A percentile compares a stretch with the other conserved stretches of the same genome.
These are phyloP conservation scores for Acrossocheilus wenchowensis DNA, from an alignment of 2,797 vertebrate species.

Conservation along the genomic window DNA sequence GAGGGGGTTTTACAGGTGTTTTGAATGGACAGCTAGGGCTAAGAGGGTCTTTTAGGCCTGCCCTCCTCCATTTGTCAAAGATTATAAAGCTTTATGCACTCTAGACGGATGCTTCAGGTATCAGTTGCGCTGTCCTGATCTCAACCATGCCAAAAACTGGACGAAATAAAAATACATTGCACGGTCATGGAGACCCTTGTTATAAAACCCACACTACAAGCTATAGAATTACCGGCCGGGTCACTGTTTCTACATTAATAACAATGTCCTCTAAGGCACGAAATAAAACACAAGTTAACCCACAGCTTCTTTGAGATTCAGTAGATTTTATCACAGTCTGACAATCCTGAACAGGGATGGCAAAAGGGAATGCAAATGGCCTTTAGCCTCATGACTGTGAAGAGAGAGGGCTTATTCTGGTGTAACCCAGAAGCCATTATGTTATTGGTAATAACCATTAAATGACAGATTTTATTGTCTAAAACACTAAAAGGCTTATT, in stretches of 20 bases:
- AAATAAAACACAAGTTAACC: not conserved
- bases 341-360: not conserved
- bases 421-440: not conserved
- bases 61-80: not conserved
- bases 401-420: too few relatives aligned
- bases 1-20: slow-evolving; percentile 10
- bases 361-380: not conserved
- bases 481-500: not conserved
- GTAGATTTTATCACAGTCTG: slow-evolving; percentile 1
- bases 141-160: not conserved
- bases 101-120: not conserved
- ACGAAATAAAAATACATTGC: not conserved
- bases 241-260: slow-evolving; percentile 2
- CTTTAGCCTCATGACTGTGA: slow-evolving; percentile 1
- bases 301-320: not conserved
- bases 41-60: not conserved
- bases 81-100: slow-evolving; percentile 1
- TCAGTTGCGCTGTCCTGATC: not conserved
- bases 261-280: not conserved
- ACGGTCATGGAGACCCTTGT: not conserved
- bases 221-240: not conserved
- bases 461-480: not conserved
- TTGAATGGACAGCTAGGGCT: not conserved
- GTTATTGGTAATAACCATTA: not conserved
- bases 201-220: slow-evolving; percentile 13